Base-by-base conservation (phyloP, 2,797 vertebrate species). In the Parauchenoglanis ngamensis region DNA sequence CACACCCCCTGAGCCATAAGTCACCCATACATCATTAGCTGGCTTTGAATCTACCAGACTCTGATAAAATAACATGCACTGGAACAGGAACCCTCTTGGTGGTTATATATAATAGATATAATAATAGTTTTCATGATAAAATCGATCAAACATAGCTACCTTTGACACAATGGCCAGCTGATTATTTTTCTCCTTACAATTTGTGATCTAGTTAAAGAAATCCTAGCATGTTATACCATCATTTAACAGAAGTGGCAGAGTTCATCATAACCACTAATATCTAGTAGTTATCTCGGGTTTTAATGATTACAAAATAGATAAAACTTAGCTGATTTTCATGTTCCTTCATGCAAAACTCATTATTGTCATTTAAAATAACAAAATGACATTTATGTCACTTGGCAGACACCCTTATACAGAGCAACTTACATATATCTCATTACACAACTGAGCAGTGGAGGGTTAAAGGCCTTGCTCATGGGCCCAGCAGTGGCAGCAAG, bases 171-270 rank as follows among this genome's bases (percentile, higher is more conserved):
- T 1, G 2, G 17, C 68, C 2, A 68, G 4, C 8, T 73, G 70
- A 44, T 46, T 46, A 46, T 73, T 23, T 19, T 70, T 73, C 31
- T 67, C 7, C 21, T 46, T 40, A 40, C 17, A 17, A 6, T 40
- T 8, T 19, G 12, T 70, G 31, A 70, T 5, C 17, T 17, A 35
- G 0, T 72, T 72, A 4, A 13, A 40, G 40, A 40, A 46, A 28
- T 13, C 0, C 49, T 31, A 19, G 73, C 2, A 17, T 76, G 49
- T 17, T 52, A 3, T 76, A 31, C 52, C 49, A 80, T 61, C 80
- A 61, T 78, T 81, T 80, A 59, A 56, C 76, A 73, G 28, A 56
- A 88, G 19, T 68, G 65, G 28, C 15, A 35, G 10, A 46, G 35
- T 35, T 23, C 11, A 23, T 12, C 10, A 25, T 49, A 75, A 75